A percentile compares a stretch with the other conserved stretches of the same genome.
Evolutionary conservation across 30 jellyfish, hydroid and myxozoan genomes (phyloP).

Genomic region (Aurelia aurita complex sp. Pacific): DNA sequence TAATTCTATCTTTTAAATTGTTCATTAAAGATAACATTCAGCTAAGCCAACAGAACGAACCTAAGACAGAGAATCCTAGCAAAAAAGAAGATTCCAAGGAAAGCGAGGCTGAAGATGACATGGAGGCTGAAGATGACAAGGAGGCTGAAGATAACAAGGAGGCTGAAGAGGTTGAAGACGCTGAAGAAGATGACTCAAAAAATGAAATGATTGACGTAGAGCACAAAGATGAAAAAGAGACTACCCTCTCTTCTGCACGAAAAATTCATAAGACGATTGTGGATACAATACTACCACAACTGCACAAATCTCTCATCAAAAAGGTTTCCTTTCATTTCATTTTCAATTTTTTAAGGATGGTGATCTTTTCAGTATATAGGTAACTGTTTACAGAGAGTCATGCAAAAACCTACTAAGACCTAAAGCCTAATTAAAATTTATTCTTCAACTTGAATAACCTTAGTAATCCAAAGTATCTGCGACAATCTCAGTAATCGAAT

Average conservation of each 20-base stretch:
- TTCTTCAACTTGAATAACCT: no score
- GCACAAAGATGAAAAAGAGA: background rate
- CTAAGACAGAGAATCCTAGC: background rate
- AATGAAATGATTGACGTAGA: background rate
- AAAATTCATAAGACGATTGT: constrained; percentile 52
- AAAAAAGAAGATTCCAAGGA: background rate
- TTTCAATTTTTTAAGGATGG: background rate
- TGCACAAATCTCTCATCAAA: constrained; percentile 72
- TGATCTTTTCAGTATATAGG: no score
- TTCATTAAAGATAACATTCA: no score
- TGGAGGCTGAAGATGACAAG: background rate
- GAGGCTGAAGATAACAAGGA: constrained; percentile 1
- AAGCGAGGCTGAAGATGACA: background rate
- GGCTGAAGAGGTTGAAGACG: constrained; percentile 40
- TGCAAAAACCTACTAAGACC: no score
- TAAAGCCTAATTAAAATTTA: no score
- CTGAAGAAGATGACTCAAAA: constrained; percentile 43
- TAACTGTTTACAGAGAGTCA: no score
- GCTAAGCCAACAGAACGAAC: background rate
- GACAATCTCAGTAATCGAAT: no score
- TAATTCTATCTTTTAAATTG: no score
- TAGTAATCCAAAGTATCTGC: no score
- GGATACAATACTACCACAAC: constrained; percentile 75
- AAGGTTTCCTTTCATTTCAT: constrained; percentile 56
- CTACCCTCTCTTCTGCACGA: constrained; percentile 16